phyloP scores from a whole-genome alignment of 2,113 vertebrate species.

The Manacus vitellinus region DNA sequence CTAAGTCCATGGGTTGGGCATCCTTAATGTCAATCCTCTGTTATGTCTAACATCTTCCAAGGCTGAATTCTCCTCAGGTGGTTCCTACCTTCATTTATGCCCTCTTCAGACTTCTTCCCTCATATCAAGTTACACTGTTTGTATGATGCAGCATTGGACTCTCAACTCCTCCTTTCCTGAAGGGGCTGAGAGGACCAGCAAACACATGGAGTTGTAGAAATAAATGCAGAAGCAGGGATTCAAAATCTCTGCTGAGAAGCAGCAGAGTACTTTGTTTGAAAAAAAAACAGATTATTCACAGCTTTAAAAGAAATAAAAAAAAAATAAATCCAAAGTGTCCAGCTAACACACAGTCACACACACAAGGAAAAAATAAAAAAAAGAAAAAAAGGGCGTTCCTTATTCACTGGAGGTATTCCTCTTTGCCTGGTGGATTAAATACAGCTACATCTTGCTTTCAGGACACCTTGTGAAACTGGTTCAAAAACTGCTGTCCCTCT shows the following conservation, averaged over 20 bases:
- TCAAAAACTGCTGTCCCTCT: background rate
- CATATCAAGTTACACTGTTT: background rate
- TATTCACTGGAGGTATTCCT: background rate
- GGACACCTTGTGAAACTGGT: background rate
- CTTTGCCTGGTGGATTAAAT: background rate
- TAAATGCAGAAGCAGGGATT: background rate
- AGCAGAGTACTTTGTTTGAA: background rate
- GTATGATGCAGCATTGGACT: background rate
- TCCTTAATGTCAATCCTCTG: background rate
- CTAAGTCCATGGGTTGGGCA: background rate
- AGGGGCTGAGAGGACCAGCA: background rate
- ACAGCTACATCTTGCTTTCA: background rate
- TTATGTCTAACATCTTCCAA: background rate
- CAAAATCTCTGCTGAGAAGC: background rate
- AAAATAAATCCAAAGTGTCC: background rate
- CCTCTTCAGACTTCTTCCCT: background rate
- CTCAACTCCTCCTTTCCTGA: background rate
- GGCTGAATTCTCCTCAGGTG: background rate
- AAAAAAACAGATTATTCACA: background rate
- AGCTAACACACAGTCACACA: background rate
- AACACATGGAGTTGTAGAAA: background rate
- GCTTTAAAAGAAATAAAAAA: background rate
- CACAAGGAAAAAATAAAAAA: background rate
- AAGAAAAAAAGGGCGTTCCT: fast-evolving
- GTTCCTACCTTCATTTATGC: background rate